These are phyloP conservation scores for Mesochorus sp. DNA, from an alignment of 2,888 invertebrate species.

Conservation along the genomic window DNA sequence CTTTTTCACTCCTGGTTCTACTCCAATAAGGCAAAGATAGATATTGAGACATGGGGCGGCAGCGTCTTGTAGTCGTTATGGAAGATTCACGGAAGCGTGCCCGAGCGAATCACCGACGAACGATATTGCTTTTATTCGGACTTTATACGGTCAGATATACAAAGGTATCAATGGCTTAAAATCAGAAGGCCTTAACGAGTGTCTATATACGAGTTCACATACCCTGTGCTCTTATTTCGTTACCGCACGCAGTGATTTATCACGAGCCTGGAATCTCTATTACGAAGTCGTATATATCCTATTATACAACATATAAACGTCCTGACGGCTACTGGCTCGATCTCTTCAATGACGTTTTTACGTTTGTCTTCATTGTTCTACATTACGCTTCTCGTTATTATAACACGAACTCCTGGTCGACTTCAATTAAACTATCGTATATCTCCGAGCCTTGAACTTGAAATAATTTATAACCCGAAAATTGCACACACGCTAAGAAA, in stretches of 20 bases:
- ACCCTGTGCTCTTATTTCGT: too few relatives aligned
- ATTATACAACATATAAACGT: not conserved
- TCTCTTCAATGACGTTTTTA: not conserved
- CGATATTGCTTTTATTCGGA: not conserved
- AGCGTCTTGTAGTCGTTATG: slow-evolving; percentile 15
- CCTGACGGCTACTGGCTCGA: not conserved
- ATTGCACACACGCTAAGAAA: too few relatives aligned
- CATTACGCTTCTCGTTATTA: not conserved
- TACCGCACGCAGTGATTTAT: too few relatives aligned
- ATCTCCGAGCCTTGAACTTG: too few relatives aligned
- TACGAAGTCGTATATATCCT: too few relatives aligned
- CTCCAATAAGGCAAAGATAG: not conserved
- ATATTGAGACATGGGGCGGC: not conserved
- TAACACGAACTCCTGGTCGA: too few relatives aligned
- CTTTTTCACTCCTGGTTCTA: slow-evolving; percentile 2
- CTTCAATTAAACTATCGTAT: too few relatives aligned
- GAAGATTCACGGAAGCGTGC: not conserved
- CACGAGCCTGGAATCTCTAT: too few relatives aligned
- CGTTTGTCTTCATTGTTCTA: not conserved
- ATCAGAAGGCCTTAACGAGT: too few relatives aligned
- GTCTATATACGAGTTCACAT: too few relatives aligned
- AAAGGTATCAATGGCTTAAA: too few relatives aligned
- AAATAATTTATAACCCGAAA: too few relatives aligned
- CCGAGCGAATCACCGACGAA: slow-evolving; percentile 2
- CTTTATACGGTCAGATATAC: not conserved